Evolutionary conservation across 2,888 invertebrate genomes (phyloP), one percentile per base, ranked within the genome.

Genomic region (Dexiosoma caninum): DNA sequence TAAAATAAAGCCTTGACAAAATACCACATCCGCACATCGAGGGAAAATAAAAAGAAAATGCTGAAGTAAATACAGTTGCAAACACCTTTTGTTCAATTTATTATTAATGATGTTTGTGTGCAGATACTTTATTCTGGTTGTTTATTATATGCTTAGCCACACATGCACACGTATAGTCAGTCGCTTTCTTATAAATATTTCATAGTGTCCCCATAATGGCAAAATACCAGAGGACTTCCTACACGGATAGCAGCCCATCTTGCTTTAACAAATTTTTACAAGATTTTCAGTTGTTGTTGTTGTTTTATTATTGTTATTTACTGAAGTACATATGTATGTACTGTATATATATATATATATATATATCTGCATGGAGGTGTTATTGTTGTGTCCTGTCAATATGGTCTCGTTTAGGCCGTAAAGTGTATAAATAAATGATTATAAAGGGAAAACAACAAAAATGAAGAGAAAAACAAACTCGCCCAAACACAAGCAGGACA

Each of bases 1-100:
- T 70, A 79, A 79, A 79, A 62, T 62, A 74, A 46, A 74, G 62
- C 57, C 69, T 70, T 74, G 78, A 74, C 79, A 79, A 79, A 79
- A 62, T 72, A 72, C 53, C 79, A 74, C 55, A 74, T 79, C 74
- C 74, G 74, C 30, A 57, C 46, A 46, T 40, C 40, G 44, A 59
- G 53, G 10, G 8, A 42, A 51, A 14, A 23, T n/a, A 46, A 44
- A 64, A 59, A 46, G 37, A 72, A 67, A 60, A 60, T 67, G 60
- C 55, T 53, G 40, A 67, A 72, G 57, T 67, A 67, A 72, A 67
- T 67, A 72, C 57, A 74, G 67, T 72, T 79, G 64, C 69, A 57
- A 62, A 75, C 72, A 74, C 74, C 79, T 79, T 79, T 79, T 74
- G 62, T 74, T 62, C 72, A 71, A 74, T 79, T 55, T 74, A 74